phyloP scores from a whole-genome alignment of 1,140 invertebrate species.

The Physella acuta region DNA sequence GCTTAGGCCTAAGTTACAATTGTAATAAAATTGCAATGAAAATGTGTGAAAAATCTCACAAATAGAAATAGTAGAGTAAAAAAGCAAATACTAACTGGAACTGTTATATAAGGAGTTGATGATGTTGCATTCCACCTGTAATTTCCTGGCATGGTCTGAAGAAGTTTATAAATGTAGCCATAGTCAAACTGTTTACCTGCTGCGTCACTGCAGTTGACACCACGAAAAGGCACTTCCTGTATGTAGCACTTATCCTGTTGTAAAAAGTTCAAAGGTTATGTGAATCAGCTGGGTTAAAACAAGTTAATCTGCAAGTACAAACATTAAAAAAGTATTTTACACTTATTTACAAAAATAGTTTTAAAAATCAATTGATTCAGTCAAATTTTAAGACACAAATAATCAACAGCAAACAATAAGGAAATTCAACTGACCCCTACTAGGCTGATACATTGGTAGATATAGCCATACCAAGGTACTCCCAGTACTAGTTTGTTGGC shows the following conservation, averaged over 20 bases:
- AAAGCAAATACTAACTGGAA: conserved; percentile 35
- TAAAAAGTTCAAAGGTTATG: too few relatives aligned
- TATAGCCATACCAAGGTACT: conserved; percentile 86
- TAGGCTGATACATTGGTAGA: conserved; percentile 53
- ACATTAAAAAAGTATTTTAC: too few relatives aligned
- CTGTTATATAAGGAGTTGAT: conserved; percentile 57
- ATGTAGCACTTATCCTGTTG: conserved; percentile 53
- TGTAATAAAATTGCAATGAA: too few relatives aligned
- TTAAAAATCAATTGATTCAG: too few relatives aligned
- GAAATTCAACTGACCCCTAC: conserved; percentile 7
- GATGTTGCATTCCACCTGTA: conserved; percentile 49
- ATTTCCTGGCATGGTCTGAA: conserved; percentile 37
- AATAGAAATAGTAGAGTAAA: not conserved
- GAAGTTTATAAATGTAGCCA: conserved; percentile 33
- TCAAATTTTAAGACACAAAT: too few relatives aligned
- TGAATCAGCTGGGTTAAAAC: too few relatives aligned
- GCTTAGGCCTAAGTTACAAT: too few relatives aligned
- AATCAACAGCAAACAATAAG: not conserved
- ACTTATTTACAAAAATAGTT: too few relatives aligned
- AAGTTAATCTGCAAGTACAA: too few relatives aligned
- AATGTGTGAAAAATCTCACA: too few relatives aligned
- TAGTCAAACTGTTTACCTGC: conserved; percentile 55
- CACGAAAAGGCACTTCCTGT: conserved; percentile 56
- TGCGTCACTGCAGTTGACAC: conserved; percentile 60
- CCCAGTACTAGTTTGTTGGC: conserved; percentile 84